Evolutionary conservation across 2,113 vertebrate genomes (phyloP).

Genomic region (Malurus cyaneus): DNA sequence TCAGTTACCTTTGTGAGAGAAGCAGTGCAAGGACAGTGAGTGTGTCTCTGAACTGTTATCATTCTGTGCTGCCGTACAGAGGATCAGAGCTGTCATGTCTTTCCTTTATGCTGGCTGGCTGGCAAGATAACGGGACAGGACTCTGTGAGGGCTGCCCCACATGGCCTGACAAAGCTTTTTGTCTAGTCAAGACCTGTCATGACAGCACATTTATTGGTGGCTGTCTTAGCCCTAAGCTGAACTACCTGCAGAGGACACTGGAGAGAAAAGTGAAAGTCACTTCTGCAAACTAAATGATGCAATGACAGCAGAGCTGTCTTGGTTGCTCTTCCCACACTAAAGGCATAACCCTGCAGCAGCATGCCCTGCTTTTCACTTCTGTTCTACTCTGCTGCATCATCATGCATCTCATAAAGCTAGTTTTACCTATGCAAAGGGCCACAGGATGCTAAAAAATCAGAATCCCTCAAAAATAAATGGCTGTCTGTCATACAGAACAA

Average conservation of each 20-base stretch:
- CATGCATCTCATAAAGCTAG: neutral
- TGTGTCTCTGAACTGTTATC: neutral
- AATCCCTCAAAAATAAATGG: neutral
- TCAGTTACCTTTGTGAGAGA: neutral
- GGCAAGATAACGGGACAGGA: neutral
- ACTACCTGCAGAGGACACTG: neutral
- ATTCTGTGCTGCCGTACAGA: neutral
- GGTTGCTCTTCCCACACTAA: rapidly evolving
- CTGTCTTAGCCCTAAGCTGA: neutral
- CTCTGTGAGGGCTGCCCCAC: neutral
- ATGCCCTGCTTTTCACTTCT: neutral
- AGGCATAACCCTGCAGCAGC: neutral
- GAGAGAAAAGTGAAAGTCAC: neutral
- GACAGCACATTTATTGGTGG: neutral
- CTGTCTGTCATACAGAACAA: neutral
- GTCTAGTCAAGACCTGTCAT: neutral
- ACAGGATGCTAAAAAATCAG: neutral
- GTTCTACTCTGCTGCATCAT: neutral
- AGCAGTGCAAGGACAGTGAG: neutral
- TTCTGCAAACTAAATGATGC: neutral
- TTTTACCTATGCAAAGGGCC: neutral
- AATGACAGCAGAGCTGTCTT: neutral
- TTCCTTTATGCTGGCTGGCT: neutral
- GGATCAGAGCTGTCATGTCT: neutral
- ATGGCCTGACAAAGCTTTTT: neutral